A percentile compares a stretch with the other conserved stretches of the same genome.
phyloP scores from a whole-genome alignment of 2,797 vertebrate genomes.

The Takifugu rubripes region DNA sequence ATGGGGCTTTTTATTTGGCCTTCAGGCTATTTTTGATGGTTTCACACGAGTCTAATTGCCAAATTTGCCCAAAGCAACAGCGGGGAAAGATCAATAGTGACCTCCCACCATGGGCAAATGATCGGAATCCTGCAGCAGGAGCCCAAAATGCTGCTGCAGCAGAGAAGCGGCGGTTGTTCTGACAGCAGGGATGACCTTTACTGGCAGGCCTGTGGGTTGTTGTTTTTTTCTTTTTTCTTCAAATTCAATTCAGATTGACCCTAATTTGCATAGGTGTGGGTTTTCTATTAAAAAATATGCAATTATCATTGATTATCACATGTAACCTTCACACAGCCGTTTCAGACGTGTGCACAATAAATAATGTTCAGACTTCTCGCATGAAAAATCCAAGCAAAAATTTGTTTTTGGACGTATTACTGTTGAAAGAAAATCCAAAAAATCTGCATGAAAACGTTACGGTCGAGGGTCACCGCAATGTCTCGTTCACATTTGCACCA shows the following conservation, averaged over 20 bases:
- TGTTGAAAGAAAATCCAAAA: too few relatives aligned
- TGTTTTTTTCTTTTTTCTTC: too few relatives aligned
- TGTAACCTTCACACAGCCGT: background rate
- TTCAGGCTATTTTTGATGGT: conserved; percentile 30
- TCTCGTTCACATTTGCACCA: too few relatives aligned
- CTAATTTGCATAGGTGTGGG: background rate
- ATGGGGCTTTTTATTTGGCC: conserved; percentile 39
- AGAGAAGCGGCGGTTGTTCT: conserved; percentile 1
- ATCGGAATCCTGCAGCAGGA: conserved; percentile 9
- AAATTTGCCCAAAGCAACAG: conserved; percentile 50
- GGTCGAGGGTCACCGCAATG: too few relatives aligned
- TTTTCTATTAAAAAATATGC: background rate
- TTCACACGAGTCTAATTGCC: conserved; percentile 38
- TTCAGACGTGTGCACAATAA: background rate
- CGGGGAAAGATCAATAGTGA: conserved; percentile 31
- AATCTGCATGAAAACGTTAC: too few relatives aligned
- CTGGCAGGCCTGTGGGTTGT: conserved; percentile 1
- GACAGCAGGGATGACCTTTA: conserved; percentile 1
- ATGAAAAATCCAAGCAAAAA: too few relatives aligned
- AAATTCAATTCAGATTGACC: conserved; percentile 1
- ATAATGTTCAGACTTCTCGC: background rate
- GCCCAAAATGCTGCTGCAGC: conserved; percentile 7
- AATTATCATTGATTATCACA: background rate
- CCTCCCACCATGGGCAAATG: conserved; percentile 22
- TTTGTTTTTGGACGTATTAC: too few relatives aligned